Evolutionary conservation across 2,797 vertebrate genomes (phyloP), one percentile per base, ranked within the genome.

Genomic region (Spondyliosoma cantharus): DNA sequence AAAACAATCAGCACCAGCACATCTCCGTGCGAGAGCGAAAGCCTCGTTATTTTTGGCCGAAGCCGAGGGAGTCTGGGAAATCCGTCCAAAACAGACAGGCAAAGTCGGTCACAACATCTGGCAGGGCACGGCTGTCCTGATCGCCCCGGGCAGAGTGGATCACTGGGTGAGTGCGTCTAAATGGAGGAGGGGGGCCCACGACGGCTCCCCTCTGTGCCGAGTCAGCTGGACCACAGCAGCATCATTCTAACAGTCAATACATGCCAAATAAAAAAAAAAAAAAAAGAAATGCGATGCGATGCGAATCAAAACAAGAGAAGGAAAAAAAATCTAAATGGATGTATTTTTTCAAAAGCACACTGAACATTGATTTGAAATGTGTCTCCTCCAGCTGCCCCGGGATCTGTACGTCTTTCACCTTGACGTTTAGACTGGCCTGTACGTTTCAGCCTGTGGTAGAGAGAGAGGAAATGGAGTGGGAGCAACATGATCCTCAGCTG

Each of bases 61-160:
- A 76, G 32, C 64, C 25, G 17, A 78, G 16, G 62, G 71, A 63
- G 77, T 85, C 74, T 78, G 65, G 72, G 67, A 83, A 87, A 87
- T 87, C 58, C 7, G 14, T 89, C 83, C 82, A 89, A 84, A 85
- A 74, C 82, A 81, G 69, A 86, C 62, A 76, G 64, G 81, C 65
- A 85, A 91, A 88, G 88, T 89, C 83, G 57, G 86, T 88, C 90
- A 91, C 74, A 90, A 88, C 89, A 92, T 86, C 90, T 93, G 91
- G 88, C 86, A 81, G 79, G 73, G 80, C 59, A 73, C 69, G 61
- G 67, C 86, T 83, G 84, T 86, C 78, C 86, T 82, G 74, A 83
- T 81, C 71, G 91, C 91, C 89, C 76, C 53, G 70, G 83, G 89
- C 86, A 74, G 80, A 81, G 90, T 76, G 86, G 78, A 86, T 90